Conservation (phyloP, 2,888 invertebrate genomes). For the Fissipunctia ypsillon region DNA sequence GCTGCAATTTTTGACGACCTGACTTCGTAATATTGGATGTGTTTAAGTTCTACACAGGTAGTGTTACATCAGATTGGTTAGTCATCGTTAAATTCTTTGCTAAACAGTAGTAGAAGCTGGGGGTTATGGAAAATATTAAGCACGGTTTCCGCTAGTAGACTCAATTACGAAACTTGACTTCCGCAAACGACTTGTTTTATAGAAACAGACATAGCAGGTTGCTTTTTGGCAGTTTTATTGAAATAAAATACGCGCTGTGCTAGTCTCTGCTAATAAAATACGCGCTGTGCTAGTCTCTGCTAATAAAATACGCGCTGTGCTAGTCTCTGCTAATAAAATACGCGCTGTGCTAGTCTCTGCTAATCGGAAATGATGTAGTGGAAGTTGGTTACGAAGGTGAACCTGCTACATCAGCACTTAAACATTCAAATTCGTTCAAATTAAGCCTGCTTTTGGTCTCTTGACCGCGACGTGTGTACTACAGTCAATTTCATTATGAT, state of each 20-base stretch:
- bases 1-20: conserved; percentile 31
- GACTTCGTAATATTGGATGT: conserved; percentile 9
- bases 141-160: conserved; percentile 3
- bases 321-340: too few species aligned
- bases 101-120: conserved; percentile 12
- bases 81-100: conserved; percentile 37
- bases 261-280: conserved; percentile 3
- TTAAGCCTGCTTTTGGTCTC: not conserved
- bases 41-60: conserved; percentile 8
- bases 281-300: not conserved
- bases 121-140: conserved; percentile 15
- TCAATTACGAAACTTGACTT: conserved; percentile 43
- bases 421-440: not conserved
- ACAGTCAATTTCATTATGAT: too few species aligned
- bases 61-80: conserved; percentile 42
- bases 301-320: not conserved
- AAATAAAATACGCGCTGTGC: not conserved
- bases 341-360: not conserved
- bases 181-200: conserved; percentile 36
- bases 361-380: not conserved
- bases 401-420: not conserved
- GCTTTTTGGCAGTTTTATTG: conserved; percentile 4
- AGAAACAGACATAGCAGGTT: not conserved
- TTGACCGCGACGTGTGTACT: too few species aligned
- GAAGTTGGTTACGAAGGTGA: not conserved